Percentiles rank a stretch among this genome's conserved stretches.
Evolutionary conservation across 2,797 vertebrate species (phyloP).

Genomic region (Fratercula arctica): DNA sequence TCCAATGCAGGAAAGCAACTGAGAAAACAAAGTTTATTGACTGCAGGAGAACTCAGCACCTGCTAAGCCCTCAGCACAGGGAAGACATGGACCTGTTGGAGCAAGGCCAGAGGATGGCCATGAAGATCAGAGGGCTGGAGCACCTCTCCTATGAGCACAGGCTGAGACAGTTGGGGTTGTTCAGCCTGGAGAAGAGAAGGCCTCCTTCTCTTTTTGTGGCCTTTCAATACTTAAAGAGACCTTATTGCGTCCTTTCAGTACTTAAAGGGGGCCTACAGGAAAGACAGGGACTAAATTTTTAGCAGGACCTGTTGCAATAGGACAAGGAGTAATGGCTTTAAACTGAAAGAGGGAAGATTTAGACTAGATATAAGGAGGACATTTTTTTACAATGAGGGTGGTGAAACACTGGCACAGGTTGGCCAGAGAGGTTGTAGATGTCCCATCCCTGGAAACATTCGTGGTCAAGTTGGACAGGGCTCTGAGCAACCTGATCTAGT

Average conservation of each 20-base stretch:
- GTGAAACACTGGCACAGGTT: neutral
- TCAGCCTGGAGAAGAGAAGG: neutral
- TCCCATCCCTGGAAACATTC: neutral
- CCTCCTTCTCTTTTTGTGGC: neutral
- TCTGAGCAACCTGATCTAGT: neutral
- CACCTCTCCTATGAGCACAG: neutral
- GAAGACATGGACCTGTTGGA: neutral
- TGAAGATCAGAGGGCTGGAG: neutral
- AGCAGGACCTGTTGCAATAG: neutral
- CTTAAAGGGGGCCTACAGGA: neutral
- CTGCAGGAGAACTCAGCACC: neutral
- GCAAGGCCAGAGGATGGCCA: neutral
- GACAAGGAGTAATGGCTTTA: neutral
- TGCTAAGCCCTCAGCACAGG: neutral
- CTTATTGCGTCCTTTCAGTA: neutral
- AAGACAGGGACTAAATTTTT: neutral
- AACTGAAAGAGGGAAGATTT: neutral
- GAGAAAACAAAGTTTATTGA: neutral
- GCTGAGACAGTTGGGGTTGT: neutral
- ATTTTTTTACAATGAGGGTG: neutral
- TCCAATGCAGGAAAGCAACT: neutral
- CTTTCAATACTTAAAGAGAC: no score
- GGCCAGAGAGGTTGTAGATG: neutral
- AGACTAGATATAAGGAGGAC: neutral
- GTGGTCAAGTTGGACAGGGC: neutral